Conservation (phyloP, 2,888 invertebrate species). For the Lasioglossum calceatum region DNA sequence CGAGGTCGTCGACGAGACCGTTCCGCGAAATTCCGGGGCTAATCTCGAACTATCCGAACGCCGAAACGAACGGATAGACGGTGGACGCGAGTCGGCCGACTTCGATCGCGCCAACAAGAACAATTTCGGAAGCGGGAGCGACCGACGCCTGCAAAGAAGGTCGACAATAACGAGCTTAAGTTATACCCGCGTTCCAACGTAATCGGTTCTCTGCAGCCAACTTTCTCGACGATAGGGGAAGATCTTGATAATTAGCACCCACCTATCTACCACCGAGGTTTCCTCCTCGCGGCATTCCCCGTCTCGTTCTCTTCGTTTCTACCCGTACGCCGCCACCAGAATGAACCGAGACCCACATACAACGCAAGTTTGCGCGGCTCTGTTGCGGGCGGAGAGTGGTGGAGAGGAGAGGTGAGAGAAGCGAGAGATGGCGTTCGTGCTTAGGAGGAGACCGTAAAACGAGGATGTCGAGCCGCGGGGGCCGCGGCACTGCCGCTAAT, state of each 20-base stretch:
- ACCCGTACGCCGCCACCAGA: slow-evolving; percentile 45
- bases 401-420: not conserved
- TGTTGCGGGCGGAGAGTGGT: slow-evolving; percentile 5
- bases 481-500: slow-evolving; percentile 59
- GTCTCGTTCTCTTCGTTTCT: slow-evolving; percentile 2
- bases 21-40: not conserved
- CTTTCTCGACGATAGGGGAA: slow-evolving; percentile 71
- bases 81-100: slow-evolving; percentile 3
- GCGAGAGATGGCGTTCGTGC: slow-evolving; percentile 29
- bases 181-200: slow-evolving; percentile 70
- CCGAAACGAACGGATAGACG: slow-evolving; percentile 14
- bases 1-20: not conserved
- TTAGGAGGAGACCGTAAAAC: slow-evolving; percentile 54
- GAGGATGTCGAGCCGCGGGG: slow-evolving; percentile 41
- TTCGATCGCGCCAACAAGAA: slow-evolving; percentile 44
- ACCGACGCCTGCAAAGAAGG: slow-evolving; percentile 39
- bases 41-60: not conserved
- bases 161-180: slow-evolving; percentile 71
- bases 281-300: slow-evolving; percentile 6
- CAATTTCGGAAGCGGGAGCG: slow-evolving; percentile 16
- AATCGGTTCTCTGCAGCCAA: slow-evolving; percentile 75
- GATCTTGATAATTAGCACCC: slow-evolving; percentile 77
- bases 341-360: slow-evolving; percentile 71
- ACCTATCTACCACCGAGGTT: slow-evolving; percentile 58
- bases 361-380: slow-evolving; percentile 58